phyloP scores from a whole-genome alignment of 2,113 vertebrate species.

The Monopterus albus region DNA sequence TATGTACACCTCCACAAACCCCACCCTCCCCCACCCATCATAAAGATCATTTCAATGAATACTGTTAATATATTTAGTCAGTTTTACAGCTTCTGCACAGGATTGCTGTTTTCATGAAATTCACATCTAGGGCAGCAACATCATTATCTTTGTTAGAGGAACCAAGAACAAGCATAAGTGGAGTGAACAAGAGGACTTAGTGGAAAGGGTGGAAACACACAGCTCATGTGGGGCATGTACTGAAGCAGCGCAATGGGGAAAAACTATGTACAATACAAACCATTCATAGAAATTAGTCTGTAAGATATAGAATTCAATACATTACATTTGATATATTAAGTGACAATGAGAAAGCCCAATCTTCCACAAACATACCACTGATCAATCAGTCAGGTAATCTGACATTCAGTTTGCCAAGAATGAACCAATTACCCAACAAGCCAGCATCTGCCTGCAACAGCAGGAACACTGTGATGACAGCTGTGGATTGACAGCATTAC shows the following conservation, averaged over 20 bases:
- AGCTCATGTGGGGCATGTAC: constrained; percentile 89
- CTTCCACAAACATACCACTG: constrained; percentile 50
- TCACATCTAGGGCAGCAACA: constrained; percentile 95
- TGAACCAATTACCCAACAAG: no score
- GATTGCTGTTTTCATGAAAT: constrained; percentile 89
- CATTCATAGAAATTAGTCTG: constrained; percentile 99
- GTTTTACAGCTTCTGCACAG: constrained; percentile 95
- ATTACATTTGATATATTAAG: constrained; percentile 90
- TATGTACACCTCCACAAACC: constrained; percentile 87
- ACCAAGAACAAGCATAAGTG: constrained; percentile 96
- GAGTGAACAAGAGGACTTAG: constrained; percentile 52
- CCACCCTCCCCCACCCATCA: constrained; percentile 70
- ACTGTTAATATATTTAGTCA: constrained; percentile 91
- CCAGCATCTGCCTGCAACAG: constrained; percentile 22
- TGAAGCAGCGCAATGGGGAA: constrained; percentile 93
- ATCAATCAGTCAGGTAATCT: constrained; percentile 36
- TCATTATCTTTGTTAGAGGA: constrained; percentile 88
- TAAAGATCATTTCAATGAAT: constrained; percentile 93
- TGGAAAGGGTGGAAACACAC: constrained; percentile 42
- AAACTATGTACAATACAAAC: constrained; percentile 99
- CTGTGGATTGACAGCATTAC: constrained; percentile 20
- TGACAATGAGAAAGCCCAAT: constrained; percentile 89
- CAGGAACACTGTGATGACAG: constrained; percentile 3
- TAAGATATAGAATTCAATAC: constrained; percentile 97
- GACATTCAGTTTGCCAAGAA: constrained; percentile 26